These are phyloP conservation scores for Lasioglossum malachurum DNA, from an alignment of 2,888 invertebrate species.

Conservation along the genomic window DNA sequence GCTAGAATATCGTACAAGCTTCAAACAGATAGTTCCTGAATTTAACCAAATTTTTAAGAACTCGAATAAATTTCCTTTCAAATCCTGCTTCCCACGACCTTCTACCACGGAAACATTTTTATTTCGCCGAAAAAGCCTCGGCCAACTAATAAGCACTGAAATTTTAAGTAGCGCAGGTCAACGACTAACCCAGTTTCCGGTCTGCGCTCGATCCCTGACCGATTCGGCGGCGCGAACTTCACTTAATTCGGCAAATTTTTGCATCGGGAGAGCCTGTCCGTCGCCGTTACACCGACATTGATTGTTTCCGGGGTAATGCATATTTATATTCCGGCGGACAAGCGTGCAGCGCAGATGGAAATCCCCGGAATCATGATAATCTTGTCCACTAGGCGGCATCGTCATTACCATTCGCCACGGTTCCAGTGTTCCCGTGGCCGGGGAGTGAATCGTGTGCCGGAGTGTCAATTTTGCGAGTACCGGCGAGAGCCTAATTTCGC, in stretches of 20 bases:
- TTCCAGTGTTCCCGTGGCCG: background rate
- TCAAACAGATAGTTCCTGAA: too few species aligned
- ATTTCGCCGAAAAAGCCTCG: background rate
- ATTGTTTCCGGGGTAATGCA: background rate
- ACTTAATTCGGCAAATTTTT: background rate
- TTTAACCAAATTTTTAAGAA: background rate
- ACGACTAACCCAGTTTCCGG: background rate
- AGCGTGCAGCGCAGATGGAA: background rate
- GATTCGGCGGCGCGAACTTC: conserved; percentile 2
- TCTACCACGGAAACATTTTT: background rate
- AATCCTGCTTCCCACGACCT: background rate
- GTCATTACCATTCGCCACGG: background rate
- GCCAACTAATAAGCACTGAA: background rate
- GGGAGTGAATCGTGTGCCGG: background rate
- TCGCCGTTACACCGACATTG: background rate
- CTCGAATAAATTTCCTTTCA: background rate
- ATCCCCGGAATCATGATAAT: conserved; percentile 8
- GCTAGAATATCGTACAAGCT: background rate
- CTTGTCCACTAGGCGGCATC: background rate
- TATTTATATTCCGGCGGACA: conserved; percentile 4
- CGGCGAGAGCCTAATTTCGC: conserved; percentile 40
- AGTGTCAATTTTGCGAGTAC: conserved; percentile 18
- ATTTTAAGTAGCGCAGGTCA: background rate
- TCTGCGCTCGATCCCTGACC: background rate
- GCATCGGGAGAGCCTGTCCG: background rate